Evolutionary conservation across 2,113 vertebrate species (phyloP), one percentile per base, ranked within the genome.

Genomic region (Brienomyrus longianalis): DNA sequence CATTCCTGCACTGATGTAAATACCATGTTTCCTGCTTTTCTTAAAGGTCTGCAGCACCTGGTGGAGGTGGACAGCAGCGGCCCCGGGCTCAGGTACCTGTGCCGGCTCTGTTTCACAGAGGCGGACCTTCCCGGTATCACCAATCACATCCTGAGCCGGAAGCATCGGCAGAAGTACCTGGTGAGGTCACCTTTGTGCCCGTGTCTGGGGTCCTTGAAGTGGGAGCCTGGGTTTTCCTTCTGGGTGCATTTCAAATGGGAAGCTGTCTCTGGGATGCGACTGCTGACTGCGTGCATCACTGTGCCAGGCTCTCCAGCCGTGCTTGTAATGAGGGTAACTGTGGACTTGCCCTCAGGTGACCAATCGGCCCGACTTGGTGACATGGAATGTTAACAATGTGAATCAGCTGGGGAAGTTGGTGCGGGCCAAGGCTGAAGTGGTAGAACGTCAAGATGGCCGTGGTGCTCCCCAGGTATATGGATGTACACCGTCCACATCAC

Each of bases 141-240:
- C 86, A 93, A 90, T 51, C 96, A 96, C 77, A 83, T 96, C 70
- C 94, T 96, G 89, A 95, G 96, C 88, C 94, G 95, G 9, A 96
- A 95, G 93, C 96, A 96, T 90, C 90, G 96, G 19, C 94, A 95
- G 92, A 96, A 94, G 93, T 96, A 96, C 85, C 88, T 96, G 94
- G 96, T 96, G 94, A 93, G 89, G 3, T 10, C 39, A 21, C 45
- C 59, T 84, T 35, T 5, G 27, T 70, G 9, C 9, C 70, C 19
- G 31, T 3, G 8, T 31, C 47, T 6, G 4, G 43, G 83, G 27
- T 3, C n/a, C 62, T 15, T 13, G 62, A 70, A 15, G 62, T 15
- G 11, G 11, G 27, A 15, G 27, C 70, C 15, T 8, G 5, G 31
- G 5, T 77, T 77, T 77, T 15, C 70, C 15, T 17, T 39, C 70